Percentiles rank a stretch among this genome's conserved stretches.
Evolutionary conservation across 2,888 invertebrate species (phyloP).

Genomic region (Heliconius cydno): DNA sequence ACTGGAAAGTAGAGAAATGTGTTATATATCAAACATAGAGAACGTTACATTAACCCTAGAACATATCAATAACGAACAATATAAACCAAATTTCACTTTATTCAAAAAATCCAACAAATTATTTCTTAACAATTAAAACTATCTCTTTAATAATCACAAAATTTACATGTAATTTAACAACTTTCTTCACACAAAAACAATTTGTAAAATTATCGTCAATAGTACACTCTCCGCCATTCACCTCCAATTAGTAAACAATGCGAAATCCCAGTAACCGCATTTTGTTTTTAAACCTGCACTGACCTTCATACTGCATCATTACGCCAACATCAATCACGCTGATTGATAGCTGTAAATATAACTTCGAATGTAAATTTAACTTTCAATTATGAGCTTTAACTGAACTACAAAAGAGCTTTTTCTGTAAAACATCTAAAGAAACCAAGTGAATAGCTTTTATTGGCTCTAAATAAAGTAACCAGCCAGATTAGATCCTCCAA

Average conservation of each 20-base stretch:
- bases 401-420: not conserved
- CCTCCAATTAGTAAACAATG: constrained; percentile 48
- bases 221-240: constrained; percentile 46
- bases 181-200: constrained; percentile 44
- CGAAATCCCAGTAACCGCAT: constrained; percentile 54
- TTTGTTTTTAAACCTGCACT: constrained; percentile 63
- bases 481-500: not conserved
- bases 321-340: constrained; percentile 65
- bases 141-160: constrained; percentile 3
- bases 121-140: constrained; percentile 14
- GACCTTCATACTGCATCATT: constrained; percentile 75
- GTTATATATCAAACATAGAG: not conserved
- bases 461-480: constrained; percentile 1
- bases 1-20: not conserved
- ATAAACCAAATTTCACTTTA: not conserved
- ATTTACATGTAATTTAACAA: constrained; percentile 22
- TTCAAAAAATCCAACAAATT: not conserved
- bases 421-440: not conserved
- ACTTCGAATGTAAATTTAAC: constrained; percentile 53
- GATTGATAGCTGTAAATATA: constrained; percentile 63
- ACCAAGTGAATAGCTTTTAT: constrained; percentile 4
- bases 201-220: constrained; percentile 41
- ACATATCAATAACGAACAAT: not conserved
- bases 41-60: too few species aligned
- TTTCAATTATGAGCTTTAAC: constrained; percentile 10